Evolutionary conservation across 1,140 invertebrate genomes (phyloP), one percentile per base, ranked within the genome.

Genomic region (Laodelphax striatellus): DNA sequence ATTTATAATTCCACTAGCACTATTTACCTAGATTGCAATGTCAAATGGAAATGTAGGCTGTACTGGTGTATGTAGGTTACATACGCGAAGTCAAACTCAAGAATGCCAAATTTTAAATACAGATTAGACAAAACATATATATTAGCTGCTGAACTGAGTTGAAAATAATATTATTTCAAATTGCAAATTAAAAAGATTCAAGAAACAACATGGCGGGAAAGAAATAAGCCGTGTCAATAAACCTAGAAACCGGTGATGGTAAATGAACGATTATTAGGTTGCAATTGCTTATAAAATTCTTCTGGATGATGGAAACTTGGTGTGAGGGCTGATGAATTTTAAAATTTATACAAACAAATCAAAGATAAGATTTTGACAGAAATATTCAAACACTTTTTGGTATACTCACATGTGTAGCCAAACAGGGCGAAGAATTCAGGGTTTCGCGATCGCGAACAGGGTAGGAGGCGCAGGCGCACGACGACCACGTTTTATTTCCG

Each of bases 351-450:
- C 46, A 22, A 50, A 16, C 43, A 10, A 50, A 50, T 19, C 3
- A 17, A 22, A 50, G n/a, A 55, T 11, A 38, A 11, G 10, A 38
- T 38, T 38, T 38, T 38, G 34, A 38, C 34, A 38, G 4, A 38
- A 38, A 5, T 38, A 11, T 38, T 13, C 2, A 53, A 41, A 34
- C n/a, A 22, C 19, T 17, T 22, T 46, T n/a, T 14, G 28, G 46
- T 41, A 24, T 46, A 65, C 64, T 65, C 64, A 65, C 64, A 65
- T 65, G 64, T 65, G 64, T 38, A 13, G 55, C 52, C 56, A 59
- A 63, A 63, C 61, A 52, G 62, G 60, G 60, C 57, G 55, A 64
- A 46, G 58, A 63, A 54, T 61, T 58, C 34, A 38, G 34, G 34
- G 34, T 38, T 38, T 38, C 34, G 34, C 34, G 44, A 19, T 19